phyloP scores from a whole-genome alignment of 2,888 invertebrate genomes.

The Tiliacea aurago region DNA sequence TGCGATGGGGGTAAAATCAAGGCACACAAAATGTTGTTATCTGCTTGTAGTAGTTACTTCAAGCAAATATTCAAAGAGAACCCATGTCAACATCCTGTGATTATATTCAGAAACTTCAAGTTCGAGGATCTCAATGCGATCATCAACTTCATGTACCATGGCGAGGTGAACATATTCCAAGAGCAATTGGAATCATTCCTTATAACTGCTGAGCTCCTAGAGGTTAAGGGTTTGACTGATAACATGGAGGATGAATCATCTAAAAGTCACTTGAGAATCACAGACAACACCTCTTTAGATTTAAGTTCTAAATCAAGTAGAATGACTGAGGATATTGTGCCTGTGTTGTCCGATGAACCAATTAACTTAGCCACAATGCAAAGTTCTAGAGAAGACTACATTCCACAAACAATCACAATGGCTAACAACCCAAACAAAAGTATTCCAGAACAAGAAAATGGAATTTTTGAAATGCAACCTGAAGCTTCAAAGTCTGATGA shows the following conservation, averaged over 20 bases:
- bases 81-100: slow-evolving; percentile 95
- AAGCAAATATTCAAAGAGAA: slow-evolving; percentile 93
- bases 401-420: slow-evolving; percentile 75
- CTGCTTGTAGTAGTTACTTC: slow-evolving; percentile 96
- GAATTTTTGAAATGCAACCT: slow-evolving; percentile 72
- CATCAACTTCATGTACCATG: slow-evolving; percentile 95
- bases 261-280: slow-evolving; percentile 78
- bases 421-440: slow-evolving; percentile 51
- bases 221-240: slow-evolving; percentile 94
- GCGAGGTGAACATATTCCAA: slow-evolving; percentile 95
- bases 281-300: slow-evolving; percentile 84
- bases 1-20: slow-evolving; percentile 96
- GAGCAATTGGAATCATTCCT: slow-evolving; percentile 94
- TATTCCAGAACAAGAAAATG: slow-evolving; percentile 75
- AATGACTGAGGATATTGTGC: slow-evolving; percentile 77
- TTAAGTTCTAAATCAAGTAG: slow-evolving; percentile 84
- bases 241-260: slow-evolving; percentile 86
- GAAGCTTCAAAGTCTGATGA: slow-evolving; percentile 72
- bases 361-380: slow-evolving; percentile 87
- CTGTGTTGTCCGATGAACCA: slow-evolving; percentile 83
- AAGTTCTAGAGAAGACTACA: slow-evolving; percentile 80
- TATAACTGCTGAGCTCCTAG: slow-evolving; percentile 94
- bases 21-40: slow-evolving; percentile 96
- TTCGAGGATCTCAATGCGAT: slow-evolving; percentile 94
- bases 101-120: slow-evolving; percentile 95